Percentiles rank a stretch among this genome's conserved stretches.
phyloP scores from a whole-genome alignment of 1,140 invertebrate genomes.

The Arion vulgaris region DNA sequence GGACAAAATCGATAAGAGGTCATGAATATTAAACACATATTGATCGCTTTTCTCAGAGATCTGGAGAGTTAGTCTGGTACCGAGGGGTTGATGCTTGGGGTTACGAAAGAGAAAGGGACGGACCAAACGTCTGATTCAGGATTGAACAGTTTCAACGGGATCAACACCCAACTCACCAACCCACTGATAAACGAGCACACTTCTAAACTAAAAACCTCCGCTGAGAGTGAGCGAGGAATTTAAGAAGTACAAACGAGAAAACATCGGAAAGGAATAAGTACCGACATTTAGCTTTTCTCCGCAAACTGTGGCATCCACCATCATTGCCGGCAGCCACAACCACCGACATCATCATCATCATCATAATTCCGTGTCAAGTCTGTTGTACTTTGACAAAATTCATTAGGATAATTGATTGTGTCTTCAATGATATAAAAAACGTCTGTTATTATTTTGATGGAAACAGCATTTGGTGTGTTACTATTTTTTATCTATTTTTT shows the following conservation, averaged over 20 bases:
- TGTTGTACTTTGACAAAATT: neutral
- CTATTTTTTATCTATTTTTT: too few relatives aligned
- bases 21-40: constrained; percentile 37
- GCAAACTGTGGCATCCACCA: neutral
- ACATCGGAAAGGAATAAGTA: neutral
- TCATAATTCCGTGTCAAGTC: neutral
- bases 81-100: neutral
- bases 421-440: neutral
- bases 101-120: constrained; percentile 8
- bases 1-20: constrained; percentile 11
- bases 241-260: neutral
- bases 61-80: neutral
- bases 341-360: neutral
- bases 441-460: neutral
- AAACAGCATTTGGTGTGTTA: too few relatives aligned
- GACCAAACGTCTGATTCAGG: neutral
- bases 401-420: neutral
- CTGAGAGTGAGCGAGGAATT: neutral
- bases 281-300: neutral
- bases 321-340: neutral
- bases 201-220: constrained; percentile 4
- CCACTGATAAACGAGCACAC: neutral
- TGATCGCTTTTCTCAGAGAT: neutral
- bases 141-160: neutral
- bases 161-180: neutral